Conservation (phyloP, 2,113 vertebrate genomes). For the Channa maculata region DNA sequence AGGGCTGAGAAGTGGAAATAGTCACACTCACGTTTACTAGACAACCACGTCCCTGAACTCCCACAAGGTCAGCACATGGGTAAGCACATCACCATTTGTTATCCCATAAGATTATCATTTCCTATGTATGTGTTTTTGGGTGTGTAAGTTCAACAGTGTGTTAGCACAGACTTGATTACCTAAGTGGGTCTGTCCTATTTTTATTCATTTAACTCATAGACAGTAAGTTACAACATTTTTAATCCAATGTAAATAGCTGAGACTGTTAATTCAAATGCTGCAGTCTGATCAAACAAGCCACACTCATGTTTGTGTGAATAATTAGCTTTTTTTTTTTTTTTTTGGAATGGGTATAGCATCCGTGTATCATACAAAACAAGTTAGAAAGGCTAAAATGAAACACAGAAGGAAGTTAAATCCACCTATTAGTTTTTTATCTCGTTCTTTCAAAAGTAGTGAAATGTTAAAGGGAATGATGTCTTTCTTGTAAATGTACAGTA, state of each 20-base stretch:
- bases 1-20: background rate
- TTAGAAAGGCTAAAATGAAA: background rate
- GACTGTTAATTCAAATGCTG: slow-evolving; percentile 52
- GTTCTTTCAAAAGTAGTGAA: slow-evolving; percentile 9
- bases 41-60: slow-evolving; percentile 22
- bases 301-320: slow-evolving; percentile 40
- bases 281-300: slow-evolving; percentile 59
- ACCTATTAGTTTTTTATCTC: background rate
- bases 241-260: slow-evolving; percentile 27
- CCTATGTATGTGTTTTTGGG: slow-evolving; percentile 4
- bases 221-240: slow-evolving; percentile 35
- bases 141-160: slow-evolving; percentile 36
- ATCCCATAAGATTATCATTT: slow-evolving; percentile 20
- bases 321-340: slow-evolving; percentile 36
- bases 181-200: slow-evolving; percentile 41
- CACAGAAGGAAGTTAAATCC: slow-evolving; percentile 12
- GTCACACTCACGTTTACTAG: background rate
- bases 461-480: background rate
- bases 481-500: background rate
- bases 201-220: slow-evolving; percentile 53
- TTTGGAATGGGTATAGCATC: slow-evolving; percentile 8
- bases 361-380: slow-evolving; percentile 3
- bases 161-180: slow-evolving; percentile 60
- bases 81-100: slow-evolving; percentile 27
- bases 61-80: slow-evolving; percentile 42